A percentile compares a stretch with the other conserved stretches of the same genome.
These are phyloP conservation scores for Cossypha heuglini DNA, from an alignment of 2,797 vertebrate genomes.

Conservation along the genomic window DNA sequence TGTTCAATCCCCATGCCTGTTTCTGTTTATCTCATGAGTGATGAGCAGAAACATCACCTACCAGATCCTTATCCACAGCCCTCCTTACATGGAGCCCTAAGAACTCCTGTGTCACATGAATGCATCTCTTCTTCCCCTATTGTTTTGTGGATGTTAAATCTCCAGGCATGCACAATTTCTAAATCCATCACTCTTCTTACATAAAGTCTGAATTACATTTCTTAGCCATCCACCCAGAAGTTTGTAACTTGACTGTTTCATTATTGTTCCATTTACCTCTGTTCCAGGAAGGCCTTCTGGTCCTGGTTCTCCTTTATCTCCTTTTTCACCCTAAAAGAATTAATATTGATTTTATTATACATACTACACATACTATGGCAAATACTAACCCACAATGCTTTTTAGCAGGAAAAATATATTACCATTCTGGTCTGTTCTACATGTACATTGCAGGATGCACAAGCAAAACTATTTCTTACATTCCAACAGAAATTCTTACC, in stretches of 20 bases:
- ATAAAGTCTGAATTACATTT: background rate
- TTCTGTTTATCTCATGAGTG: background rate
- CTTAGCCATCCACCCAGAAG: background rate
- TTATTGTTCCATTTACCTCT: slow-evolving; percentile 64
- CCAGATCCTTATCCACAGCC: background rate
- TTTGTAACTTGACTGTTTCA: background rate
- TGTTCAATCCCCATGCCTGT: background rate
- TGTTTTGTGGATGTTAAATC: background rate
- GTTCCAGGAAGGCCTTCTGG: slow-evolving; percentile 69
- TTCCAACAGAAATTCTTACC: background rate
- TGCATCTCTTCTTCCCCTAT: background rate
- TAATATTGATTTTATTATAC: slow-evolving; percentile 19
- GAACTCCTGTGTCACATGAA: background rate
- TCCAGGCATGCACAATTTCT: background rate
- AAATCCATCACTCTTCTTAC: background rate
- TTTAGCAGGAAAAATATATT: background rate
- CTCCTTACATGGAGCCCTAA: background rate
- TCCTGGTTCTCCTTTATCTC: slow-evolving; percentile 72
- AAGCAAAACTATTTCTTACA: background rate
- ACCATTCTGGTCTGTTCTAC: background rate
- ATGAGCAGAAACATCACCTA: background rate
- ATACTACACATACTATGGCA: background rate
- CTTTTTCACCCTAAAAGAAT: slow-evolving; percentile 76
- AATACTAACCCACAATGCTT: background rate
- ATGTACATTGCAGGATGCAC: background rate